Conservation (phyloP, 1,140 invertebrate species). For the Nasonia giraulti region DNA sequence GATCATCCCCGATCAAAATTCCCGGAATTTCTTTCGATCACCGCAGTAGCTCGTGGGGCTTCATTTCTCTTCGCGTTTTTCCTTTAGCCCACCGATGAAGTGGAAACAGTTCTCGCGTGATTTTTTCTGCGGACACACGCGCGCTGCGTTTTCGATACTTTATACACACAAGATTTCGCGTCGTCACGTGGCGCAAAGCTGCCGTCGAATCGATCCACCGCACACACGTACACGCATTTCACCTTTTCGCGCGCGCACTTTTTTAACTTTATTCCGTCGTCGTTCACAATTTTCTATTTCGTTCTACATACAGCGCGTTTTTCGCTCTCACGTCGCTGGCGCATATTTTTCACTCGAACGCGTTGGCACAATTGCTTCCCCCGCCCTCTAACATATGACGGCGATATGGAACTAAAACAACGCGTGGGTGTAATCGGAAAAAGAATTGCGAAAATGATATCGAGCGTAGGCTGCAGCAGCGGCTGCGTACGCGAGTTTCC, state of each 20-base stretch:
- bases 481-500: background rate
- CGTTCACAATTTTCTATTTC: slow-evolving; percentile 3
- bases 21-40: too few species aligned
- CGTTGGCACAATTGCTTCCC: slow-evolving; percentile 22
- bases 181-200: background rate
- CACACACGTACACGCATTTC: background rate
- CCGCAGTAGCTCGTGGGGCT: too few species aligned
- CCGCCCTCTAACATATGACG: background rate
- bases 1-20: background rate
- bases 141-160: background rate
- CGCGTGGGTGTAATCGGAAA: slow-evolving; percentile 11
- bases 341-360: slow-evolving; percentile 26
- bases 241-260: background rate
- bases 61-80: background rate
- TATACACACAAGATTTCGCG: background rate
- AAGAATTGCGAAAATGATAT: slow-evolving; percentile 8
- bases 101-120: background rate
- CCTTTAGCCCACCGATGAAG: too few species aligned
- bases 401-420: slow-evolving; percentile 7
- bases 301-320: background rate
- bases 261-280: background rate
- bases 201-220: background rate
- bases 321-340: background rate
- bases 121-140: background rate
- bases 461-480: background rate